These are phyloP conservation scores for Drosophila persimilis DNA, from an alignment of 1,140 invertebrate genomes.

Conservation along the genomic window DNA sequence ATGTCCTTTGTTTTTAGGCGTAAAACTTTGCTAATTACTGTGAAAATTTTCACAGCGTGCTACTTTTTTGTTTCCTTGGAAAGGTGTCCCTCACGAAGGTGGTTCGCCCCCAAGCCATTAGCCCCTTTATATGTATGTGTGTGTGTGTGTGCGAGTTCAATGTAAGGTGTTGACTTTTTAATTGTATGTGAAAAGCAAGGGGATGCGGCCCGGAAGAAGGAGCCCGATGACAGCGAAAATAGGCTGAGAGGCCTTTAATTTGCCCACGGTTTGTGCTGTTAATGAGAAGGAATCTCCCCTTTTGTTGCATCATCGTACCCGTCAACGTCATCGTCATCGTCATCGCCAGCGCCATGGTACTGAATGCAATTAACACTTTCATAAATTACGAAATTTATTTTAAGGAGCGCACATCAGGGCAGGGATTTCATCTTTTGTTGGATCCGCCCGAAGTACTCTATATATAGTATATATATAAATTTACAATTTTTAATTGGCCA, in stretches of 20 bases:
- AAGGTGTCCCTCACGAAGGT: conserved; percentile 12
- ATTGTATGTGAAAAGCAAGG: conserved; percentile 46
- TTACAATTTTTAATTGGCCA: conserved; percentile 46
- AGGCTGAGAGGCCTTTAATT: conserved; percentile 50
- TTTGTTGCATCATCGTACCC: conserved; percentile 2
- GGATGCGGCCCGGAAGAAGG: neutral
- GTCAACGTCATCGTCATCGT: no score
- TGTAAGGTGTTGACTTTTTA: conserved; percentile 75
- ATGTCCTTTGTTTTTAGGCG: conserved; percentile 70
- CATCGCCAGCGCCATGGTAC: no score
- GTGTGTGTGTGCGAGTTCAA: conserved; percentile 51
- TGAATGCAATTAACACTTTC: conserved; percentile 37
- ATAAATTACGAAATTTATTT: conserved; percentile 42
- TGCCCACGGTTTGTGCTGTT: conserved; percentile 37
- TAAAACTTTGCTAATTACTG: conserved; percentile 81
- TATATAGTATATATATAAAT: conserved; percentile 2
- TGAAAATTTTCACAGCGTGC: conserved; percentile 73
- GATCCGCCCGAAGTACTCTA: neutral
- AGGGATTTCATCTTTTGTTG: conserved; percentile 13
- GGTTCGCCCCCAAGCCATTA: conserved; percentile 24
- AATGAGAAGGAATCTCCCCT: conserved; percentile 26
- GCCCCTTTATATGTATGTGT: neutral
- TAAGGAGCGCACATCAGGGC: conserved; percentile 11
- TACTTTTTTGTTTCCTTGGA: conserved; percentile 52
- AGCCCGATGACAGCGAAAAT: conserved; percentile 8